Percentiles rank a stretch among this genome's conserved stretches.
These are phyloP conservation scores for Zaprionus capensis DNA, from an alignment of 1,140 invertebrate genomes.

Conservation along the genomic window DNA sequence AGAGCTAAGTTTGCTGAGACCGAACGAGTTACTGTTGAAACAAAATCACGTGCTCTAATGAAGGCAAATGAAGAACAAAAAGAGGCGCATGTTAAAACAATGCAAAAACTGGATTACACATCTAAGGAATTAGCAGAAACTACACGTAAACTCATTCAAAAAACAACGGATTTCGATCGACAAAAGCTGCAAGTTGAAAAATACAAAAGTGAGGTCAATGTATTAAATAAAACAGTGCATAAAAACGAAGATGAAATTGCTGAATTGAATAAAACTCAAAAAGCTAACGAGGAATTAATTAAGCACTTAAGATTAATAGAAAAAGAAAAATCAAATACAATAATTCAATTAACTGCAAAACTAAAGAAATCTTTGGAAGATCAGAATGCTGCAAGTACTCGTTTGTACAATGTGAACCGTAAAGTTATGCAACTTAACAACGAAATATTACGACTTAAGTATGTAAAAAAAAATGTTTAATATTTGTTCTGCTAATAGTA, in stretches of 20 bases:
- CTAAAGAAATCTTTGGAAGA: conserved; percentile 48
- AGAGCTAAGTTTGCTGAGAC: conserved; percentile 52
- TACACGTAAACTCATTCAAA: conserved; percentile 38
- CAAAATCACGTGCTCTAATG: conserved; percentile 47
- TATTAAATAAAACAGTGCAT: conserved; percentile 39
- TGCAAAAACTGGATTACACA: conserved; percentile 46
- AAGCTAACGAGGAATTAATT: conserved; percentile 57
- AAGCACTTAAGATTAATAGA: conserved; percentile 48
- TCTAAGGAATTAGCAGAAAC: conserved; percentile 50
- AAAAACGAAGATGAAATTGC: conserved; percentile 62
- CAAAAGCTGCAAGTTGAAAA: conserved; percentile 57
- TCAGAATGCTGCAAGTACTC: conserved; percentile 42
- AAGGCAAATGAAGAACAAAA: conserved; percentile 60
- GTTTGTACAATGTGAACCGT: conserved; percentile 47
- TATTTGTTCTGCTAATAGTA: not conserved
- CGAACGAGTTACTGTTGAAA: conserved; percentile 53
- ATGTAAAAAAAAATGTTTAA: conserved; percentile 7
- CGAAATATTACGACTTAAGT: conserved; percentile 51
- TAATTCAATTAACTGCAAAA: conserved; percentile 37
- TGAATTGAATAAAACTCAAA: conserved; percentile 49
- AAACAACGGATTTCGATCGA: conserved; percentile 54
- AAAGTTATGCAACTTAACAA: conserved; percentile 50
- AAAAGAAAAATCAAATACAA: conserved; percentile 51
- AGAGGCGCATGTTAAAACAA: conserved; percentile 45
- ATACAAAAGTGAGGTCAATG: conserved; percentile 53